A percentile compares a stretch with the other conserved stretches of the same genome.
Evolutionary conservation across 2,888 invertebrate species (phyloP).

Genomic region (Zootermopsis nevadensis): DNA sequence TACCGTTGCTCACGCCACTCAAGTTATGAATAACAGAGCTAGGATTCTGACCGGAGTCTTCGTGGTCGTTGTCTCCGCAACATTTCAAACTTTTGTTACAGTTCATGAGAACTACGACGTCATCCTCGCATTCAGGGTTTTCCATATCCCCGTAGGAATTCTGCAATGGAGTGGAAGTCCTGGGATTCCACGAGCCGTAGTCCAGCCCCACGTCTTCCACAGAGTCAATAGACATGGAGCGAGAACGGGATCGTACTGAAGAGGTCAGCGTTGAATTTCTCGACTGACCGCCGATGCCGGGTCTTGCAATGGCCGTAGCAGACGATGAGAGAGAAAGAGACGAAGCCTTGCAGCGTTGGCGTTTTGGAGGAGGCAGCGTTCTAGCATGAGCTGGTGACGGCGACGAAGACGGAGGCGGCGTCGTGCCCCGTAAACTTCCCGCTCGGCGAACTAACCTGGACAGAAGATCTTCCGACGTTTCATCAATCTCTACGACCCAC

Average conservation of each 20-base stretch:
- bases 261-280: slow-evolving; percentile 10
- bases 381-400: slow-evolving; percentile 47
- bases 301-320: slow-evolving; percentile 32
- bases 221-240: slow-evolving; percentile 44
- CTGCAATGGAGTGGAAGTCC: neutral
- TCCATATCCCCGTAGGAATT: neutral
- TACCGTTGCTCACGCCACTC: neutral
- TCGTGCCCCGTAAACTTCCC: slow-evolving; percentile 56
- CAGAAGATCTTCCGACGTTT: slow-evolving; percentile 78
- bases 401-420: slow-evolving; percentile 37
- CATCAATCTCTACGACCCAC: slow-evolving; percentile 85
- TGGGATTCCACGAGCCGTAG: neutral
- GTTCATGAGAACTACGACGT: slow-evolving; percentile 3
- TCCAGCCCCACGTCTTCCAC: slow-evolving; percentile 36
- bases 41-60: neutral
- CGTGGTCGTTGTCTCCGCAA: neutral
- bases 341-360: slow-evolving; percentile 44
- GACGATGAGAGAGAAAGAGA: slow-evolving; percentile 44
- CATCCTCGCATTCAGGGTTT: slow-evolving; percentile 10
- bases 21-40: neutral
- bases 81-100: neutral
- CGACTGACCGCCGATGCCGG: neutral
- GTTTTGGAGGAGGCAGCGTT: slow-evolving; percentile 52
- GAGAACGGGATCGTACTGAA: slow-evolving; percentile 34
- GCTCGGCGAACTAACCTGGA: slow-evolving; percentile 77